Conservation (phyloP, 92 coral and sea anemone species). For the Actinernus sp. region DNA sequence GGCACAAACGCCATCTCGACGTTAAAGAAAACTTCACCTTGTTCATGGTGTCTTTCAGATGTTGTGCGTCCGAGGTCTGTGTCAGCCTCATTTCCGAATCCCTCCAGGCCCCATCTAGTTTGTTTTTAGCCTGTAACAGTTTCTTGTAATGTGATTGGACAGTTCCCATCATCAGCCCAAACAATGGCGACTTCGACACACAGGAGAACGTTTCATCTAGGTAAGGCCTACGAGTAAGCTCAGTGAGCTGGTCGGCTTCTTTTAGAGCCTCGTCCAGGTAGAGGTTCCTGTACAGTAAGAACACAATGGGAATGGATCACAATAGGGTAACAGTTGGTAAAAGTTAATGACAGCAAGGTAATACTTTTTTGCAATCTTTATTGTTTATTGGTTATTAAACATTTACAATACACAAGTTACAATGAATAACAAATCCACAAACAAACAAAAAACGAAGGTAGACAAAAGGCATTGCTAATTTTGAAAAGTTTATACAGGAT, state of each 20-base stretch:
- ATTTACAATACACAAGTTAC: background rate
- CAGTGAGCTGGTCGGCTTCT: conserved; percentile 75
- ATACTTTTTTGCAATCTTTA: too few species aligned
- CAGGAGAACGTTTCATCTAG: conserved; percentile 63
- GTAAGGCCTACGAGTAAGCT: conserved; percentile 70
- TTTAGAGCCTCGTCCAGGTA: conserved; percentile 72
- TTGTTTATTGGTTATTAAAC: too few species aligned
- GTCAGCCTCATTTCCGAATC: conserved; percentile 30
- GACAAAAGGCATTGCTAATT: background rate
- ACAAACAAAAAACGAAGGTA: too few species aligned
- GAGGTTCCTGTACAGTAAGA: conserved; percentile 46
- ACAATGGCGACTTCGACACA: conserved; percentile 75
- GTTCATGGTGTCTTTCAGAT: conserved; percentile 56
- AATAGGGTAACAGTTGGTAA: too few species aligned
- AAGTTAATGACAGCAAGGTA: too few species aligned
- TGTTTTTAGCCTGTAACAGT: conserved; percentile 66
- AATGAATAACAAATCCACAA: background rate
- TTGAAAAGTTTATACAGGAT: too few species aligned
- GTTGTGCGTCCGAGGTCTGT: conserved; percentile 33
- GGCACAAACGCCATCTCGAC: too few species aligned
- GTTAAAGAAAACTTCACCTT: too few species aligned
- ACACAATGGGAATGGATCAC: background rate
- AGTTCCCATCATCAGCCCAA: conserved; percentile 73
- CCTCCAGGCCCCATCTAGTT: conserved; percentile 76
- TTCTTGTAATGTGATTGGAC: conserved; percentile 70